phyloP scores from a whole-genome alignment of 1,140 invertebrate species.

The Drosophila melanogaster region DNA sequence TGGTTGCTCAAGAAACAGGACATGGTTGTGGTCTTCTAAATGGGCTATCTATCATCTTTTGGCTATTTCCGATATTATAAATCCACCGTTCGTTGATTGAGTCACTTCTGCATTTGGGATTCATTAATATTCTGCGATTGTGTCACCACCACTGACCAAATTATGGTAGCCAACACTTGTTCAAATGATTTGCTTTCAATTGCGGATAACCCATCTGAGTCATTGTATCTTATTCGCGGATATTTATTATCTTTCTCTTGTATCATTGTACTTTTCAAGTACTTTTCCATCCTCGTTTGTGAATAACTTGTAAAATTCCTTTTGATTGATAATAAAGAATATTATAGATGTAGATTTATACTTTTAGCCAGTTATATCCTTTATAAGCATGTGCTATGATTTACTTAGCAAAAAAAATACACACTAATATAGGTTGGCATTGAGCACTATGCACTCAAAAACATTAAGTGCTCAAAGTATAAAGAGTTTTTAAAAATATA shows the following conservation, averaged over 20 bases:
- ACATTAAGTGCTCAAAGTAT: too few relatives aligned
- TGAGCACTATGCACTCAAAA: too few relatives aligned
- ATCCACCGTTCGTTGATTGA: constrained; percentile 32
- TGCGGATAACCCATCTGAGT: constrained; percentile 15
- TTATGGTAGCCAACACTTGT: constrained; percentile 32
- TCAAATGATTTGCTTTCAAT: constrained; percentile 24
- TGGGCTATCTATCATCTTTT: constrained; percentile 9
- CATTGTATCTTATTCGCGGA: constrained; percentile 7
- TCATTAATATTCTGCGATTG: constrained; percentile 38
- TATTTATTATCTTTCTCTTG: neutral
- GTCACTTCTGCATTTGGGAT: constrained; percentile 26
- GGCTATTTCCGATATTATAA: constrained; percentile 27
- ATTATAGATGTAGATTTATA: too few relatives aligned
- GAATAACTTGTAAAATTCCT: too few relatives aligned
- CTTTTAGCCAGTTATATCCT: too few relatives aligned
- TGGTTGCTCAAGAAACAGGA: constrained; percentile 24
- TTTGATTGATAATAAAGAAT: too few relatives aligned
- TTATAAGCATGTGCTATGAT: neutral
- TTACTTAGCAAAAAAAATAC: neutral
- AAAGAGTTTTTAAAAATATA: too few relatives aligned
- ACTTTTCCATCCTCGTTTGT: neutral
- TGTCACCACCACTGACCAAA: constrained; percentile 31
- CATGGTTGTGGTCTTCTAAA: neutral
- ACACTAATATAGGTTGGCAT: too few relatives aligned
- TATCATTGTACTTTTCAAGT: too few relatives aligned